phyloP scores from a whole-genome alignment of 2,113 vertebrate species.

The Cryptomyrus ogoouensis region DNA sequence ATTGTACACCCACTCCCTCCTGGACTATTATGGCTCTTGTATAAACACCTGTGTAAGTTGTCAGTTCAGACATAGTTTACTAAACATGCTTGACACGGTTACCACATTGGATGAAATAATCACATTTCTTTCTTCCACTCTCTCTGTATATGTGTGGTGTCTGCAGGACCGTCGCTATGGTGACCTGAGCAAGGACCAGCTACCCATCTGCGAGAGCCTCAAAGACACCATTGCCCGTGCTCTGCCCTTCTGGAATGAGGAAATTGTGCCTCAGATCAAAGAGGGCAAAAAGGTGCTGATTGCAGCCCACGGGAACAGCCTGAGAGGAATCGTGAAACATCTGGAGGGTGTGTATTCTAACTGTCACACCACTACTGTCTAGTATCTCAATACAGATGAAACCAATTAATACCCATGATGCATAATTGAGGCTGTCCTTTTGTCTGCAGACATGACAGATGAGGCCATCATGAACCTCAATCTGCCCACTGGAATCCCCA shows the following conservation, averaged over 20 bases:
- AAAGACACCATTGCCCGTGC: constrained; percentile 82
- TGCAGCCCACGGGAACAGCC: constrained; percentile 79
- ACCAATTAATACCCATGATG: background rate
- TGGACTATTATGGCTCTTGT: background rate
- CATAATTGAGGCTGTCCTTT: background rate
- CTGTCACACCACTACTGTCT: background rate
- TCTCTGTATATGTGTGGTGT: background rate
- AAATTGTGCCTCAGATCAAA: constrained; percentile 78
- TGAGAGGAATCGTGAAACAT: constrained; percentile 80
- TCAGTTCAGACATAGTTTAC: background rate
- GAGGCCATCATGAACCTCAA: constrained; percentile 84
- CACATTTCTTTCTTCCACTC: background rate
- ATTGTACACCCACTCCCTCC: background rate
- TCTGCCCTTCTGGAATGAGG: constrained; percentile 80
- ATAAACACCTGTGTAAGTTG: background rate
- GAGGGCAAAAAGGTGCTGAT: constrained; percentile 79
- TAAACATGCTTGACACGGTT: background rate
- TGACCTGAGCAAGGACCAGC: constrained; percentile 75
- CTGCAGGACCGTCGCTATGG: constrained; percentile 74
- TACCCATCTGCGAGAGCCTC: constrained; percentile 75
- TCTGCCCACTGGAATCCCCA: constrained; percentile 77
- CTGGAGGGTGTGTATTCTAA: constrained; percentile 60
- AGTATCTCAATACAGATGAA: background rate
- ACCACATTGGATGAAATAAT: background rate
- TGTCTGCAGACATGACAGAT: constrained; percentile 63